Base-by-base conservation (phyloP, 2,888 invertebrate genomes). In the Caenorhabditis drosophilae region DNA sequence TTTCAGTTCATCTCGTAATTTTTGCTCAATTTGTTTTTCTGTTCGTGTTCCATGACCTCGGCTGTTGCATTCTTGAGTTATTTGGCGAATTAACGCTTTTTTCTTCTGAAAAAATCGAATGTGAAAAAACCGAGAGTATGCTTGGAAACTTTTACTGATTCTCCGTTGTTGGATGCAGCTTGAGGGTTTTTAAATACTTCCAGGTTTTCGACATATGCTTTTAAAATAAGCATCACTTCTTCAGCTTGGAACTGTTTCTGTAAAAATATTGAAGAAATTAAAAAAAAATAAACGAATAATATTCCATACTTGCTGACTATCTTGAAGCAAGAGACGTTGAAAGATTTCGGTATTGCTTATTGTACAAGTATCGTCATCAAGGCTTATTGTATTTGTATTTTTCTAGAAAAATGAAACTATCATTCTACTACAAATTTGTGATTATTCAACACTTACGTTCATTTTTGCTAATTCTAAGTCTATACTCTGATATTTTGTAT, bases 1-100 rank as follows among this genome's bases (percentile, higher is more conserved):
- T 42, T 42, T 42, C 4, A 42, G 20, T 20, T 42, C 42, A 20
- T 42, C 42, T 23, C 42, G 22, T 15, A 42, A 42, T 42, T 42
- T 42, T 20, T 42, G 42, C 11, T 23, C 42, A 42, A 42, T 23
- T 23, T 42, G 42, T 12, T 42, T 42, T 4, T 18, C 23, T 4
- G 42, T 42, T 23, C 42, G 4, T 12, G 12, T 23, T 4, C 42
- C 42, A 15, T 42, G 22, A 7, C 42, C 42, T 23, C 22, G 42
- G 9, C 2, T 2, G 7, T 22, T 23, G 23, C 42, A 42, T 4
- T 42, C 22, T 11, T 42, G 23, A 6, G 42, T 20, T 4, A 42
- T 42, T 42, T 23, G 42, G 22, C 22, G 42, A 42, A 42, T 42
- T 25, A 42, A 20, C 12, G 20, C 22, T 12, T 42, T 42, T 42